Conservation (phyloP, 1,140 invertebrate genomes). For the Reticulitermes speratus region DNA sequence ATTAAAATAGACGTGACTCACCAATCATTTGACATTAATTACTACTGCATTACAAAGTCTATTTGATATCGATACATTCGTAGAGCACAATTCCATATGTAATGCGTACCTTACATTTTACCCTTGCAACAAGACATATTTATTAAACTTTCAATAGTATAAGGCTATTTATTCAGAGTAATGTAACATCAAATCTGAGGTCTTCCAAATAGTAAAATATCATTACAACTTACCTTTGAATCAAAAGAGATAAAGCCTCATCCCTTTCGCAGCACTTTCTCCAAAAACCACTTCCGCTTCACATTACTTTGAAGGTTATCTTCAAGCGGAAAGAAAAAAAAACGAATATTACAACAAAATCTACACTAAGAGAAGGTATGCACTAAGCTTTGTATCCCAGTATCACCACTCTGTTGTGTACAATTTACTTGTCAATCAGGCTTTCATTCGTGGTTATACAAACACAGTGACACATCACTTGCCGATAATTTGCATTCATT, state of each 20-base stretch:
- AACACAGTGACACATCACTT: not conserved
- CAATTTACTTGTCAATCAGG: not conserved
- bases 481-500: not conserved
- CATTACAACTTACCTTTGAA: not conserved
- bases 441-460: not conserved
- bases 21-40: too few species aligned
- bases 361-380: not conserved
- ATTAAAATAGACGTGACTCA: too few species aligned
- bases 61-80: too few species aligned
- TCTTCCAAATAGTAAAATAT: too few species aligned
- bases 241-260: not conserved
- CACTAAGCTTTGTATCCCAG: not conserved
- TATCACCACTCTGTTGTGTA: not conserved
- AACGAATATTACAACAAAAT: not conserved
- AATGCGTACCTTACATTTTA: too few species aligned
- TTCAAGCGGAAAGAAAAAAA: not conserved
- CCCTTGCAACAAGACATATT: too few species aligned
- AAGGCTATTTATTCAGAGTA: too few species aligned
- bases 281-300: not conserved
- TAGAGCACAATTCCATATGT: too few species aligned
- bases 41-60: too few species aligned
- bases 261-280: not conserved
- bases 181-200: too few species aligned
- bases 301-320: not conserved
- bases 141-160: too few species aligned